A percentile compares a stretch with the other conserved stretches of the same genome.
Evolutionary conservation across 1,140 invertebrate genomes (phyloP).

Genomic region (Chironomus striatipennis): DNA sequence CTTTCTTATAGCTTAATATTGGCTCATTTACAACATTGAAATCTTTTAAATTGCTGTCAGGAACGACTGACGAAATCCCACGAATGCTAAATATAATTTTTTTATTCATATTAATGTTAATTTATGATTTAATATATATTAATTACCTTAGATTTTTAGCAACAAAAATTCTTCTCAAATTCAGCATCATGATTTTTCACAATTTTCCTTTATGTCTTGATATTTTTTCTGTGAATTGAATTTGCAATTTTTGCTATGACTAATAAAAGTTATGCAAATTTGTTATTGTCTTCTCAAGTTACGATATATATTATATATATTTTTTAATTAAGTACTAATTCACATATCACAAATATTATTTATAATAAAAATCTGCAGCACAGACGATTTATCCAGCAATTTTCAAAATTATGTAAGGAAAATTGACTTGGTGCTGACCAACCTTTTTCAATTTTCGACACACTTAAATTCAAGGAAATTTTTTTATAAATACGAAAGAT

Average conservation of each 20-base stretch:
- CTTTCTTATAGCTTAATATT: conserved; percentile 67
- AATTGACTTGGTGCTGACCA: no score
- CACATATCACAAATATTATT: not conserved
- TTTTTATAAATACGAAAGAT: no score
- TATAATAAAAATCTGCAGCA: no score
- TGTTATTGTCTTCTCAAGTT: not conserved
- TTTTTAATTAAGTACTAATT: not conserved
- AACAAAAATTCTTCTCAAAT: not conserved
- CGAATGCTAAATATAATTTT: conserved; percentile 30
- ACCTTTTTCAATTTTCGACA: no score
- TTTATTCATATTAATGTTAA: not conserved
- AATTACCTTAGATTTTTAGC: not conserved
- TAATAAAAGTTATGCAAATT: not conserved
- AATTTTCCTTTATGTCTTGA: not conserved
- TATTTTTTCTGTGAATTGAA: not conserved
- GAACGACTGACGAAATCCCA: conserved; percentile 52
- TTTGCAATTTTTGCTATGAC: not conserved
- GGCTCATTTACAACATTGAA: conserved; percentile 74
- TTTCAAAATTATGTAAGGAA: no score
- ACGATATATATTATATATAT: not conserved
- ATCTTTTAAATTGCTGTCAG: conserved; percentile 53
- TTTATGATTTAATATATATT: not conserved
- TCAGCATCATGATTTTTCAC: not conserved
- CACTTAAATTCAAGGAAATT: no score
- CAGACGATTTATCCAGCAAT: no score